Percentiles rank a stretch among this genome's conserved stretches.
These are phyloP conservation scores for Odontocolon sp. DNA, from an alignment of 2,888 invertebrate species.

Conservation along the genomic window DNA sequence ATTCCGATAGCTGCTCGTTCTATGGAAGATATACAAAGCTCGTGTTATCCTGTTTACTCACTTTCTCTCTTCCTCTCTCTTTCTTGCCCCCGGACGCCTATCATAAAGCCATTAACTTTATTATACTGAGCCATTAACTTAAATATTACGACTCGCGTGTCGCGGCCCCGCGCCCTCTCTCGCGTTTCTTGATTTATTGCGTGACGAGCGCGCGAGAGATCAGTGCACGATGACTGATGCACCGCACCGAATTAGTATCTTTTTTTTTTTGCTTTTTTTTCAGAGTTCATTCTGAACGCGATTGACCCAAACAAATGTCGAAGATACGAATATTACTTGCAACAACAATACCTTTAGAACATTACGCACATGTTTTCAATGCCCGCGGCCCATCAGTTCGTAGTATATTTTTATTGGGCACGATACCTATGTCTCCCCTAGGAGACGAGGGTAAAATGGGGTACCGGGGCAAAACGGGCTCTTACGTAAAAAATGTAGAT, in stretches of 20 bases:
- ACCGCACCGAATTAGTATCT: slow-evolving; percentile 38
- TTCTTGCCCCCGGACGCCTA: slow-evolving; percentile 72
- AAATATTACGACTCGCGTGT: slow-evolving; percentile 80
- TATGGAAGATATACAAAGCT: slow-evolving; percentile 36
- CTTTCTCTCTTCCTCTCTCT: slow-evolving; percentile 13
- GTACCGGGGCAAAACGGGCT: too few relatives aligned
- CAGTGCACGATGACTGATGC: slow-evolving; percentile 18
- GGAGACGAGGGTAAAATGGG: too few relatives aligned
- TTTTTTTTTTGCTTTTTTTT: slow-evolving; percentile 19
- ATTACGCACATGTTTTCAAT: too few relatives aligned
- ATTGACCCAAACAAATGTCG: not conserved
- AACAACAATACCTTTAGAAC: too few relatives aligned
- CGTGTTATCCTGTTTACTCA: slow-evolving; percentile 53
- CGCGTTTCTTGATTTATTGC: slow-evolving; percentile 75
- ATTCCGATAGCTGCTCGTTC: slow-evolving; percentile 4
- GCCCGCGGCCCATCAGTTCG: too few relatives aligned
- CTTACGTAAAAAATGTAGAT: too few relatives aligned
- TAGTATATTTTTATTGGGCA: too few relatives aligned
- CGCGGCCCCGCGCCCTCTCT: slow-evolving; percentile 70
- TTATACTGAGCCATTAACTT: slow-evolving; percentile 80
- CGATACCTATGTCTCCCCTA: too few relatives aligned
- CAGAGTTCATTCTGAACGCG: not conserved
- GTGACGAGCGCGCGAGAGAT: slow-evolving; percentile 65
- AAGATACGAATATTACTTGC: not conserved
- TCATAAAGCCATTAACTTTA: slow-evolving; percentile 81